Conservation (phyloP, 2,888 invertebrate genomes). For the Toxonevra muliebris region DNA sequence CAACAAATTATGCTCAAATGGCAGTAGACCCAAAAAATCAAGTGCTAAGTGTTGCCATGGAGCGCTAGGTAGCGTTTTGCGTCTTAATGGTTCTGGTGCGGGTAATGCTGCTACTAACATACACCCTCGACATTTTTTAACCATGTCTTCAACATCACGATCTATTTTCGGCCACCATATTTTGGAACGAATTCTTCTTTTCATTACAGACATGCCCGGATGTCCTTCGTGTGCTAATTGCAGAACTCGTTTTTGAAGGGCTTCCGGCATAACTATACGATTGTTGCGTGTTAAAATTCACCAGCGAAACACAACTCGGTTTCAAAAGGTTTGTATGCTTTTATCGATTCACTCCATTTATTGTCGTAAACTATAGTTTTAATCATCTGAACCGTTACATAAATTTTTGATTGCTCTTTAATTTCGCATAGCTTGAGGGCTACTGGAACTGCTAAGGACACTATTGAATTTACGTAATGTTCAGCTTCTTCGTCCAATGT, state of each 20-base stretch:
- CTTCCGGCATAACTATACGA: conserved; percentile 34
- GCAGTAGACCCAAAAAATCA: too few species aligned
- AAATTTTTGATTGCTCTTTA: conserved; percentile 18
- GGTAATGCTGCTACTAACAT: conserved; percentile 13
- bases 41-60: conserved; percentile 39
- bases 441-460: conserved; percentile 21
- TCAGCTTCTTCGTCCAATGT: conserved; percentile 25
- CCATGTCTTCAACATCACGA: conserved; percentile 24
- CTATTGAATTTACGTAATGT: conserved; percentile 24
- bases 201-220: conserved; percentile 32
- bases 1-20: conserved; percentile 31
- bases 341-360: conserved; percentile 17
- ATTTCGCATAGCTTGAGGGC: conserved; percentile 28
- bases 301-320: conserved; percentile 34
- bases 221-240: conserved; percentile 54
- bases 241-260: conserved; percentile 37
- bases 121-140: conserved; percentile 28
- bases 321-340: conserved; percentile 21
- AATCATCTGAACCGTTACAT: conserved; percentile 12
- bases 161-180: conserved; percentile 37
- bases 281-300: conserved; percentile 35
- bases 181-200: conserved; percentile 31
- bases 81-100: conserved; percentile 50
- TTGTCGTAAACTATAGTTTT: too few species aligned
- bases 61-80: conserved; percentile 45